These are phyloP conservation scores for Poecilia wingei DNA, from an alignment of 2,797 vertebrate species.

Conservation along the genomic window DNA sequence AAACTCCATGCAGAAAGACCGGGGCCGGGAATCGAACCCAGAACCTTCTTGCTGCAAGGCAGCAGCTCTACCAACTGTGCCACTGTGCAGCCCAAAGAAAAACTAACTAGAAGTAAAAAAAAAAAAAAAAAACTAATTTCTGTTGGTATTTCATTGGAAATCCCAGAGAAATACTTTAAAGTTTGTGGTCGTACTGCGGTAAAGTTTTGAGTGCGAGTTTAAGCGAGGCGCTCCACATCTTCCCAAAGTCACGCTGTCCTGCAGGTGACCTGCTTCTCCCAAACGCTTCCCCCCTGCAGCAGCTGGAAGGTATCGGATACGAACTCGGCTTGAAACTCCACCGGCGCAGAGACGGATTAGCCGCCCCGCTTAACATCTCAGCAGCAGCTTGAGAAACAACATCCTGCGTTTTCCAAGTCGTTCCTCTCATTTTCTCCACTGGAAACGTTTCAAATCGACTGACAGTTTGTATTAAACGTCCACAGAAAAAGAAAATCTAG, in stretches of 20 bases:
- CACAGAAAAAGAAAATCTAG: not conserved
- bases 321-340: slow-evolving; percentile 31
- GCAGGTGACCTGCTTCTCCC: slow-evolving; percentile 24
- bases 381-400: not conserved
- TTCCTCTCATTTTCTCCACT: not conserved
- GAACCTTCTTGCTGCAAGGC: too few species aligned
- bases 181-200: not conserved
- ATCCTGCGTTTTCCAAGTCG: not conserved
- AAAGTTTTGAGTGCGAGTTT: not conserved
- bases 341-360: slow-evolving; percentile 19
- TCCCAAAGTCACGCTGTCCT: slow-evolving; percentile 38
- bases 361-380: not conserved
- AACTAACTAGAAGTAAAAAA: too few species aligned
- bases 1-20: too few species aligned
- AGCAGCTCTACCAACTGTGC: too few species aligned
- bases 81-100: too few species aligned
- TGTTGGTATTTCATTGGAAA: not conserved
- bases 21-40: too few species aligned
- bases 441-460: not conserved
- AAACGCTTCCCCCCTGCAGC: slow-evolving; percentile 18
- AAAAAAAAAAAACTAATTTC: not conserved
- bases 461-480: not conserved
- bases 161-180: not conserved
- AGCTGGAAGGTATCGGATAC: slow-evolving; percentile 4
- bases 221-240: not conserved